A percentile compares a stretch with the other conserved stretches of the same genome.
phyloP scores from a whole-genome alignment of 2,113 vertebrate genomes.

The Oriolus oriolus region DNA sequence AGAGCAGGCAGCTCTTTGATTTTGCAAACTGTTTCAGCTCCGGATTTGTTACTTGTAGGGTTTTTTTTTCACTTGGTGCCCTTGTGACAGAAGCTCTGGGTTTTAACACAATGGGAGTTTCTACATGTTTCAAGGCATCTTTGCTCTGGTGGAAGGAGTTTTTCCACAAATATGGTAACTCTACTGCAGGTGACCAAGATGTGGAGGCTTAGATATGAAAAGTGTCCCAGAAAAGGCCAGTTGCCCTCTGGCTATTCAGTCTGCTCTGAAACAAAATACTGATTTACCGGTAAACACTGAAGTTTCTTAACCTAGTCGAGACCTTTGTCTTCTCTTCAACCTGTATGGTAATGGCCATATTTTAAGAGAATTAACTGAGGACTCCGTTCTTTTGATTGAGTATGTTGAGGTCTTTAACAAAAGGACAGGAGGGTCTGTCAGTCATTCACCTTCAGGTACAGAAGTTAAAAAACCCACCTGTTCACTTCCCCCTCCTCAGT shows the following conservation, averaged over 20 bases:
- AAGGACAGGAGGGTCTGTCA: not conserved
- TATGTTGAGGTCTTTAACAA: not conserved
- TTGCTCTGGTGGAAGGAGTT: not conserved
- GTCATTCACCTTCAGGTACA: not conserved
- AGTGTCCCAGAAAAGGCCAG: not conserved
- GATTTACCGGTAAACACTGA: not conserved
- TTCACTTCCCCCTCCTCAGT: rapidly evolving
- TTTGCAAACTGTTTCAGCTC: not conserved
- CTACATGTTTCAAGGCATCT: not conserved
- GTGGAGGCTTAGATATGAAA: not conserved
- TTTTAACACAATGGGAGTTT: not conserved
- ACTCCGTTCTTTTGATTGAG: not conserved
- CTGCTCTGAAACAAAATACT: not conserved
- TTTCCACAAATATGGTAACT: not conserved
- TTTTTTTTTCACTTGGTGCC: not conserved
- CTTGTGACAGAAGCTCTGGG: not conserved
- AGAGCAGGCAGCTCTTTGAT: not conserved
- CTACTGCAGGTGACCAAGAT: not conserved
- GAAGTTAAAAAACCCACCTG: not conserved
- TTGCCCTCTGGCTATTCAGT: not conserved
- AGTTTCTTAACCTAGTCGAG: not conserved
- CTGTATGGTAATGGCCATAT: not conserved
- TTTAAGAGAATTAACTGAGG: not conserved
- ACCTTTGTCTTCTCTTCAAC: not conserved
- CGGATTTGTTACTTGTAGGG: not conserved